Percentiles rank a stretch among this genome's conserved stretches.
Conservation (phyloP, 2,888 invertebrate genomes). For the Dinocampus coccinellae region DNA sequence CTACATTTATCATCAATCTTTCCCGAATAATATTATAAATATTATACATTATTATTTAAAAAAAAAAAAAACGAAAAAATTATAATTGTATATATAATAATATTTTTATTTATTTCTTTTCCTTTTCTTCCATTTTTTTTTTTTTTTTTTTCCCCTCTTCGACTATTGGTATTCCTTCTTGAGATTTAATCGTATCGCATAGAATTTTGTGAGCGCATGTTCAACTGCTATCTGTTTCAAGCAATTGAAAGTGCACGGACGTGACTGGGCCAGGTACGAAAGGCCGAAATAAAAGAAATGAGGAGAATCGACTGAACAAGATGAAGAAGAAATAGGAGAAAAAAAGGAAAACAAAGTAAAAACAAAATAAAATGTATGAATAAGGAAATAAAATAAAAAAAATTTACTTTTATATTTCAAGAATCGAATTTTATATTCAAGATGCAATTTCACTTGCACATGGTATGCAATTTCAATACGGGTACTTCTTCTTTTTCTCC, state of each 20-base stretch:
- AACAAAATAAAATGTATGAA: too few relatives aligned
- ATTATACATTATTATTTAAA: background rate
- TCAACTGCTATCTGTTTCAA: background rate
- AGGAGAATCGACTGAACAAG: background rate
- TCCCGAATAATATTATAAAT: background rate
- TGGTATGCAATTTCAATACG: background rate
- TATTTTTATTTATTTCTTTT: background rate
- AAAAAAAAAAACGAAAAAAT: background rate
- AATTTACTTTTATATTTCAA: background rate
- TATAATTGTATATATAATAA: background rate
- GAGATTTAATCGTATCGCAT: slow-evolving; percentile 1
- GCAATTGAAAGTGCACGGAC: background rate
- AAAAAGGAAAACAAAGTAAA: too few relatives aligned
- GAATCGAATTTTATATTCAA: background rate
- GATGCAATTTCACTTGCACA: background rate
- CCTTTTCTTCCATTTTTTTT: background rate
- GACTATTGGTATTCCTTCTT: background rate
- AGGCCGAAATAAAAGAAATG: background rate
- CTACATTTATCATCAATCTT: background rate
- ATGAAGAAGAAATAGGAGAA: too few relatives aligned
- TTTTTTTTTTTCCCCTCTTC: too few relatives aligned
- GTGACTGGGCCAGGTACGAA: background rate
- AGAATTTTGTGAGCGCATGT: background rate
- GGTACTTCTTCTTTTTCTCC: background rate
- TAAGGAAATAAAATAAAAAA: background rate